A percentile compares a stretch with the other conserved stretches of the same genome.
phyloP scores from a whole-genome alignment of 2,113 vertebrate genomes.

The Nibea albiflora region DNA sequence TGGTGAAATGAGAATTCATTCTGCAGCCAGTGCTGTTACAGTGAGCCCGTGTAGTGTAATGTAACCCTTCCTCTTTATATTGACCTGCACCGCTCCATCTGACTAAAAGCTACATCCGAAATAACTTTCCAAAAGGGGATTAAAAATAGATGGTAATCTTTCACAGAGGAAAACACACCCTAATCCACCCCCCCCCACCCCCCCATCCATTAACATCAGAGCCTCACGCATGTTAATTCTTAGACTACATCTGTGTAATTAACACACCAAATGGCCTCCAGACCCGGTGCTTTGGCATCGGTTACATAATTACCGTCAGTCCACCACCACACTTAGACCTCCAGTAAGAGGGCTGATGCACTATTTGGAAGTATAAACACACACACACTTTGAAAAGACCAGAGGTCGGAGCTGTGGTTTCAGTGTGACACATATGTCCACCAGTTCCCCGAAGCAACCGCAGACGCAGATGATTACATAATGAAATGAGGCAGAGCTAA shows the following conservation, averaged over 20 bases:
- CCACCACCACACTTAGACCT: constrained; percentile 33
- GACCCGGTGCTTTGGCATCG: constrained; percentile 27
- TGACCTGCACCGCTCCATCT: constrained; percentile 34
- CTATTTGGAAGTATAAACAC: constrained; percentile 28
- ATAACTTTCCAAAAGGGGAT: constrained; percentile 53
- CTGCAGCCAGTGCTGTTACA: constrained; percentile 33
- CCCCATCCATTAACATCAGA: constrained; percentile 40
- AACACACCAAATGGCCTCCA: constrained; percentile 51
- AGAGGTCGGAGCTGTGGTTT: constrained; percentile 17
- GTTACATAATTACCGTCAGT: constrained; percentile 58
- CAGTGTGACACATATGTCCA: constrained; percentile 35
- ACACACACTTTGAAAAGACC: constrained; percentile 9
- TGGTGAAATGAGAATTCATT: constrained; percentile 40
- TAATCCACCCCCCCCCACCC: constrained; percentile 31
- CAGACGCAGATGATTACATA: constrained; percentile 65
- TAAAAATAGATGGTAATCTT: constrained; percentile 60
- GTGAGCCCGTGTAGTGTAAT: constrained; percentile 47
- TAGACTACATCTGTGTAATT: constrained; percentile 65
- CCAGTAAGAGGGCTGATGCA: constrained; percentile 17
- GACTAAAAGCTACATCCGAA: constrained; percentile 55
- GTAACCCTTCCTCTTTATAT: constrained; percentile 52
- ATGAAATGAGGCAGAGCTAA: constrained; percentile 78
- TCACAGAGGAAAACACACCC: constrained; percentile 17
- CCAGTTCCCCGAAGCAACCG: constrained; percentile 21
- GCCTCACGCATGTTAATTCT: constrained; percentile 54